A percentile compares a stretch with the other conserved stretches of the same genome.
These are phyloP conservation scores for Melanogrammus aeglefinus DNA, from an alignment of 2,797 vertebrate genomes.

Conservation along the genomic window DNA sequence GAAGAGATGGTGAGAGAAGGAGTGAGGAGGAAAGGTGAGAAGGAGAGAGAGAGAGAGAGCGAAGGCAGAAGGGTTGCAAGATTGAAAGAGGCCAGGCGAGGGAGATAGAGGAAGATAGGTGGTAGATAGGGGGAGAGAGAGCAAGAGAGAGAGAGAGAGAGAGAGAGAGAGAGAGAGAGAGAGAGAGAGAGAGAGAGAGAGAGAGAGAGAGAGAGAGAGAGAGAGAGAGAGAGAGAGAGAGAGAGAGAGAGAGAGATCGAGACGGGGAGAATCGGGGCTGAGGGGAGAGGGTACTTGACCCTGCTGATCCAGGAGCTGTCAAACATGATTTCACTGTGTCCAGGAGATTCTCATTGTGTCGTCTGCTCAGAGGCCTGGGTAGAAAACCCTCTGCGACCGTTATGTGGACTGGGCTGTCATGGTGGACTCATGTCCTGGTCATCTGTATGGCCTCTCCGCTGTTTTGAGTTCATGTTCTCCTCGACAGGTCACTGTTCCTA, in stretches of 20 bases:
- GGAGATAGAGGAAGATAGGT: too few species aligned
- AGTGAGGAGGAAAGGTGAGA: too few species aligned
- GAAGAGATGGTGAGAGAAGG: too few species aligned
- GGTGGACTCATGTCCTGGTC: not conserved
- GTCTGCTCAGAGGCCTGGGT: constrained; percentile 13
- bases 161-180: too few species aligned
- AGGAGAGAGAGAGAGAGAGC: too few species aligned
- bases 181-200: too few species aligned
- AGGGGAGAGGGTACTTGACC: constrained; percentile 57
- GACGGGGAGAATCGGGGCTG: too few species aligned
- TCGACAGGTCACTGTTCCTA: not conserved
- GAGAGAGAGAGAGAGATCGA: not conserved
- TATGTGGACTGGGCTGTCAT: not conserved
- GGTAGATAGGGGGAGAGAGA: not conserved
- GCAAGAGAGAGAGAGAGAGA: too few species aligned
- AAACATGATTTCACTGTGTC: constrained; percentile 67
- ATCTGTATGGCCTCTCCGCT: not conserved
- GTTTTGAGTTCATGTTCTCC: not conserved
- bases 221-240: not conserved
- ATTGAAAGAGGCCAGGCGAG: too few species aligned
- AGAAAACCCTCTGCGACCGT: not conserved
- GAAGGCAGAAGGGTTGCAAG: too few species aligned
- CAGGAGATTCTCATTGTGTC: constrained; percentile 47
- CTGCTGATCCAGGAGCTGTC: constrained; percentile 61
- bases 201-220: too few species aligned